These are phyloP conservation scores for Cryptosula pallasiana DNA, from an alignment of 2,888 invertebrate species.

Conservation along the genomic window DNA sequence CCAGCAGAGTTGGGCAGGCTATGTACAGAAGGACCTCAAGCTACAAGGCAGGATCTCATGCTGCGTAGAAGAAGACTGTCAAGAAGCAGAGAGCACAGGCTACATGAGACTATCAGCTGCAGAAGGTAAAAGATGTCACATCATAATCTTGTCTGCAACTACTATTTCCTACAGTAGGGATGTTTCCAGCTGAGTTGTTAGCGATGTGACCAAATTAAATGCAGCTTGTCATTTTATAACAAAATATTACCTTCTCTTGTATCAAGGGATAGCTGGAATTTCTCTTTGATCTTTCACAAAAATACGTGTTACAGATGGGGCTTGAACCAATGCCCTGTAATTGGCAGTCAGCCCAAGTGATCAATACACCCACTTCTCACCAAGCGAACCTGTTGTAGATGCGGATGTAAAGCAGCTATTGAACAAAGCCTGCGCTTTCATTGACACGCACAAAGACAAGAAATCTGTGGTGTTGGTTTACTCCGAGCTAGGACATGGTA, in stretches of 20 bases:
- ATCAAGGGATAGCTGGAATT: too few relatives aligned
- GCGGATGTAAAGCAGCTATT: slow-evolving; percentile 42
- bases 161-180: too few relatives aligned
- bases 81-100: not conserved
- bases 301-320: too few relatives aligned
- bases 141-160: too few relatives aligned
- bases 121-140: slow-evolving; percentile 7
- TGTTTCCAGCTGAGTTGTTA: too few relatives aligned
- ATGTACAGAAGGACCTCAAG: slow-evolving; percentile 52
- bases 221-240: too few relatives aligned
- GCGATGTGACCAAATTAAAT: too few relatives aligned
- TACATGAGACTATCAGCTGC: slow-evolving; percentile 29
- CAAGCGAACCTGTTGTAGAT: slow-evolving; percentile 27
- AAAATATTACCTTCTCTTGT: too few relatives aligned
- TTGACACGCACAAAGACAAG: slow-evolving; percentile 37
- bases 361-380: too few relatives aligned
- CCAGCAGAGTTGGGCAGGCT: slow-evolving; percentile 44
- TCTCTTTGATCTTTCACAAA: too few relatives aligned
- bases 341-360: too few relatives aligned
- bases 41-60: slow-evolving; percentile 49
- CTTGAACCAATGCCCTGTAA: too few relatives aligned
- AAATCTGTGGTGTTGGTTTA: slow-evolving; percentile 44
- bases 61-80: slow-evolving; percentile 12
- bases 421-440: slow-evolving; percentile 41
- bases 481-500: slow-evolving; percentile 45